Evolutionary conservation across 2,113 vertebrate genomes (phyloP), one percentile per base, ranked within the genome.

Genomic region (Oryzias curvinotus): DNA sequence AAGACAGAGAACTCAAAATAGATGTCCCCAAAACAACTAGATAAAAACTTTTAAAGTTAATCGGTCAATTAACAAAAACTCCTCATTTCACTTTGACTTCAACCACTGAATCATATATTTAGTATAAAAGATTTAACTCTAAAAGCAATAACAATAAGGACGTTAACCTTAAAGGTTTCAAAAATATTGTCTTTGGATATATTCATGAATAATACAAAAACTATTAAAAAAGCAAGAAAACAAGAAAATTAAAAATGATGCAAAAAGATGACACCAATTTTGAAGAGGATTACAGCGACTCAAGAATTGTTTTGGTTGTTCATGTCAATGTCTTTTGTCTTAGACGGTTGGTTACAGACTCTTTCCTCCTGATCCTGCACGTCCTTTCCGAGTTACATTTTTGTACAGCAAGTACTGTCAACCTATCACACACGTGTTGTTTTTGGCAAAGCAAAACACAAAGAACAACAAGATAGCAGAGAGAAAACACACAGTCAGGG

Each of bases 381-480:
- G 7, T 61, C 47, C 19, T n/a, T 44, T 28, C 49, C 60, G 13
- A 52, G 55, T 48, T 17, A 25, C 59, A 47, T 26, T 6, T 13
- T 36, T 45, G 64, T 45, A 49, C 47, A 59, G 57, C 5, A 10
- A 60, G 61, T 43, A 49, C 30, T 36, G 30, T 36, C 30, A 2
- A 7, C 30, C 67, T 50, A 14, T 30, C 42, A 52, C 25, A 21
- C 25, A 36, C 26, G 36, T 46, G 52, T 60, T 28, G 14, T 55
- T 55, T 61, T 62, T n/a, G 51, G 45, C 14, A 43, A 49, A 18
- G 74, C 55, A 23, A 52, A 75, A 70, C 6, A 70, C 57, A 51
- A 45, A 16, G 28, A 78, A 72, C 77, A 81, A 81, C 77, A 52
- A 57, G 57, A 75, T 42, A 58, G 57, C 62, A 45, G 62, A 53